Percentiles rank a stretch among this genome's conserved stretches.
These are phyloP conservation scores for Motacilla tschutschensis DNA, from an alignment of 2,113 vertebrate genomes.

Conservation along the genomic window DNA sequence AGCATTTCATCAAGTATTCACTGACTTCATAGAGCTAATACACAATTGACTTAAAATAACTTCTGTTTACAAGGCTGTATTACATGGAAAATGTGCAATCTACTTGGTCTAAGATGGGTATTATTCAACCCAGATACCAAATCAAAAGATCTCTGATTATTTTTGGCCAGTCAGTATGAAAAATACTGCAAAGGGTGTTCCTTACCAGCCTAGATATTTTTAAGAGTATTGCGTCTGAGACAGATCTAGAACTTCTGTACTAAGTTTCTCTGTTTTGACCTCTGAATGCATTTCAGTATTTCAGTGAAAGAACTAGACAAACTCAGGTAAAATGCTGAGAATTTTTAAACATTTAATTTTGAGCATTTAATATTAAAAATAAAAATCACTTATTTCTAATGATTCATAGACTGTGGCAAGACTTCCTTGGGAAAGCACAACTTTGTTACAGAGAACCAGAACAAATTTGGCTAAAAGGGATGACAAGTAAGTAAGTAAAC, in stretches of 20 bases:
- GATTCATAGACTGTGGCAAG: background rate
- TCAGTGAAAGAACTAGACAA: background rate
- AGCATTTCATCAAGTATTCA: slow-evolving; percentile 63
- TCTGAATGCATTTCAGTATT: background rate
- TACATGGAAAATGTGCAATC: slow-evolving; percentile 16
- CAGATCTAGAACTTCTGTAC: background rate
- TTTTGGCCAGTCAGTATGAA: background rate
- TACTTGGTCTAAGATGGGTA: background rate
- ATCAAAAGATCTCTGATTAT: background rate
- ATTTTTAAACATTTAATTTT: background rate
- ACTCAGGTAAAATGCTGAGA: background rate
- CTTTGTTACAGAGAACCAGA: background rate
- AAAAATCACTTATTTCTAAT: background rate
- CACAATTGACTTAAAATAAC: slow-evolving; percentile 61
- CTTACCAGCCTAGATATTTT: background rate
- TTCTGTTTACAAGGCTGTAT: slow-evolving; percentile 45
- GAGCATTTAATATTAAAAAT: background rate
- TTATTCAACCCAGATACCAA: background rate
- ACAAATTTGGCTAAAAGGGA: background rate
- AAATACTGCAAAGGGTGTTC: background rate
- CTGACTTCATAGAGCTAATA: slow-evolving; percentile 44
- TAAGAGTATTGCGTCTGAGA: background rate
- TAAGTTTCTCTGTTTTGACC: background rate
- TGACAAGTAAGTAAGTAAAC: background rate
- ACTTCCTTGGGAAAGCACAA: background rate